Evolutionary conservation across 2,797 vertebrate species (phyloP).

Genomic region (Neoniphon sammara): DNA sequence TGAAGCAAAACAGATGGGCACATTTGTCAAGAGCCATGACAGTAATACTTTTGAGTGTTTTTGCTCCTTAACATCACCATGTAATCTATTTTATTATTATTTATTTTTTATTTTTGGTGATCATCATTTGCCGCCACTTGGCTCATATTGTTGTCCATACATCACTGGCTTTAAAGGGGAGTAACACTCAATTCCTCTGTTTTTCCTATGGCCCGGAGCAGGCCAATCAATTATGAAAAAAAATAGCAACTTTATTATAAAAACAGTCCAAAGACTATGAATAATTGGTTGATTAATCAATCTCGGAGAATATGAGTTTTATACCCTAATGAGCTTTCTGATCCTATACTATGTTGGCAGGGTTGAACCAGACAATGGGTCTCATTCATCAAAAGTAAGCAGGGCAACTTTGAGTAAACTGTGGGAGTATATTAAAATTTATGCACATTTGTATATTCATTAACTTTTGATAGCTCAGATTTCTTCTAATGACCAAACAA

Average conservation of each 20-base stretch:
- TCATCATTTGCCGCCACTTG: constrained; percentile 9
- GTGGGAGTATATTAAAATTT: too few relatives aligned
- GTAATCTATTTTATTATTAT: neutral
- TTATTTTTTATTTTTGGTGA: neutral
- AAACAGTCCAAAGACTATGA: neutral
- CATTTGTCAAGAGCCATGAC: too few relatives aligned
- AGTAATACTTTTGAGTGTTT: too few relatives aligned
- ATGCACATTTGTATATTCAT: too few relatives aligned
- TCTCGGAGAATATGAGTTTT: neutral
- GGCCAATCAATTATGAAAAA: too few relatives aligned
- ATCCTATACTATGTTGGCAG: neutral
- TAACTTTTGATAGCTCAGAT: too few relatives aligned
- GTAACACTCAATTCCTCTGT: neutral
- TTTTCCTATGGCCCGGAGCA: too few relatives aligned
- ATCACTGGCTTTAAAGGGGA: neutral
- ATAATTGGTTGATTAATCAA: neutral
- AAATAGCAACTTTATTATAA: too few relatives aligned
- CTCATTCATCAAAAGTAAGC: too few relatives aligned
- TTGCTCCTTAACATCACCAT: neutral
- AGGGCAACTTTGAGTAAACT: too few relatives aligned
- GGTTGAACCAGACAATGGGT: too few relatives aligned
- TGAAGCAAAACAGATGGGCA: neutral
- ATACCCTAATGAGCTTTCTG: neutral
- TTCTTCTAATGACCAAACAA: too few relatives aligned
- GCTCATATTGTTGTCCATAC: neutral